Evolutionary conservation across 1,140 invertebrate species (phyloP).

Genomic region (Semibalanus balanoides): DNA sequence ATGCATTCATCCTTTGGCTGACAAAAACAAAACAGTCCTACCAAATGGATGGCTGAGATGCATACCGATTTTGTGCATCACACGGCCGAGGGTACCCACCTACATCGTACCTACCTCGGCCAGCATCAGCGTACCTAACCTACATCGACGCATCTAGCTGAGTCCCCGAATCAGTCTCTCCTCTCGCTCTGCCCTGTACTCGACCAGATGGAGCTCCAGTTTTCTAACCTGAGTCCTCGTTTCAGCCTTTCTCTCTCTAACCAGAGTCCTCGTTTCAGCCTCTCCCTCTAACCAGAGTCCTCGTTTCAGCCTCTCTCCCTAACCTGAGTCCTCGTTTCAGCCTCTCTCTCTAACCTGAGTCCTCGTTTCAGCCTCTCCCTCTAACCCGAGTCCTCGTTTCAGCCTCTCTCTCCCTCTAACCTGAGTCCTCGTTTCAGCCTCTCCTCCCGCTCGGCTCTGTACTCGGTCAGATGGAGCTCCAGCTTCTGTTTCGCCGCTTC

Average conservation of each 20-base stretch:
- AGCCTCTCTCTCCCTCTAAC: constrained; percentile 24
- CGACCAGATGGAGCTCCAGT: too few species aligned
- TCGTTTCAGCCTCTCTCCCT: constrained; percentile 8
- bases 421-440: constrained; percentile 40
- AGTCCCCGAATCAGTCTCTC: background rate
- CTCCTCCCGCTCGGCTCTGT: constrained; percentile 45
- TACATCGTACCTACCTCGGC: too few species aligned
- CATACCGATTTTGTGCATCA: too few species aligned
- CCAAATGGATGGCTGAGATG: too few species aligned
- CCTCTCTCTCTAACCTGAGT: constrained; percentile 3
- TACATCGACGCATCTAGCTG: too few species aligned
- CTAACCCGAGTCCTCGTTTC: constrained; percentile 32
- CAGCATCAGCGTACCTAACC: too few species aligned
- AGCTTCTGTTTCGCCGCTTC: constrained; percentile 48
- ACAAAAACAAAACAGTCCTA: too few species aligned
- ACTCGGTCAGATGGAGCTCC: constrained; percentile 48
- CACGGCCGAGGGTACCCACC: too few species aligned
- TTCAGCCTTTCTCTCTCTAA: constrained; percentile 7
- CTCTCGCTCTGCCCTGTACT: background rate
- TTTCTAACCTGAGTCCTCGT: too few species aligned
- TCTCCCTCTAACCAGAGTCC: too few species aligned
- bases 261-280: constrained; percentile 38
- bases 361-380: background rate
- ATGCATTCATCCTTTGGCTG: too few species aligned
- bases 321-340: background rate